Percentiles rank a stretch among this genome's conserved stretches.
phyloP scores from a whole-genome alignment of 2,888 invertebrate genomes.

The Apotomis turbidana region DNA sequence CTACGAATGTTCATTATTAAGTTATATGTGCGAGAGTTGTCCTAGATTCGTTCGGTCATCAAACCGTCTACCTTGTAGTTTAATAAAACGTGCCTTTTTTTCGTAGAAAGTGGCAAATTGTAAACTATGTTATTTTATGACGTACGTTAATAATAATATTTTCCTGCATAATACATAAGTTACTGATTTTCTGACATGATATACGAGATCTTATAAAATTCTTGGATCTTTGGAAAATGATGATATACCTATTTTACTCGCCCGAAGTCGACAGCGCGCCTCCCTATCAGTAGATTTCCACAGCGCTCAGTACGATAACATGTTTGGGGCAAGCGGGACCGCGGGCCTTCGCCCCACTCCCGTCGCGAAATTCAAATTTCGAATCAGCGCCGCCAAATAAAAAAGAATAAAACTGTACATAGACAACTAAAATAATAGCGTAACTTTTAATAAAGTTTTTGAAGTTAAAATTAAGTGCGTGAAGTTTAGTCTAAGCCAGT shows the following conservation, averaged over 20 bases:
- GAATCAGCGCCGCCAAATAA: conserved; percentile 51
- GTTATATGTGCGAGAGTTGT: no score
- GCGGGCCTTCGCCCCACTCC: conserved; percentile 61
- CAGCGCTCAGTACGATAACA: conserved; percentile 77
- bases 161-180: no score
- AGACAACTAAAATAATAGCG: conserved; percentile 16
- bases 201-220: no score
- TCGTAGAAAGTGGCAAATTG: no score
- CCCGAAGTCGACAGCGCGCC: conserved; percentile 61
- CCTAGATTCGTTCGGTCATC: no score
- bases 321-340: conserved; percentile 66
- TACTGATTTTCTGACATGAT: no score
- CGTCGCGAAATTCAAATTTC: conserved; percentile 72
- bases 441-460: conserved; percentile 27
- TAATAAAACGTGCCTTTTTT: no score
- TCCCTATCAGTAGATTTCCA: conserved; percentile 72
- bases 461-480: conserved; percentile 30
- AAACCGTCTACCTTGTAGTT: no score
- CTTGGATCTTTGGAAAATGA: no score
- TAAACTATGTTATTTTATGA: no score
- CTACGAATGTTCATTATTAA: no score
- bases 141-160: no score
- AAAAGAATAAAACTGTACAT: conserved; percentile 46
- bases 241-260: conserved; percentile 45
- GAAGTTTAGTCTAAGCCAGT: conserved; percentile 24